phyloP scores from a whole-genome alignment of 2,797 vertebrate species.

The Stomatorhinus walkeri region DNA sequence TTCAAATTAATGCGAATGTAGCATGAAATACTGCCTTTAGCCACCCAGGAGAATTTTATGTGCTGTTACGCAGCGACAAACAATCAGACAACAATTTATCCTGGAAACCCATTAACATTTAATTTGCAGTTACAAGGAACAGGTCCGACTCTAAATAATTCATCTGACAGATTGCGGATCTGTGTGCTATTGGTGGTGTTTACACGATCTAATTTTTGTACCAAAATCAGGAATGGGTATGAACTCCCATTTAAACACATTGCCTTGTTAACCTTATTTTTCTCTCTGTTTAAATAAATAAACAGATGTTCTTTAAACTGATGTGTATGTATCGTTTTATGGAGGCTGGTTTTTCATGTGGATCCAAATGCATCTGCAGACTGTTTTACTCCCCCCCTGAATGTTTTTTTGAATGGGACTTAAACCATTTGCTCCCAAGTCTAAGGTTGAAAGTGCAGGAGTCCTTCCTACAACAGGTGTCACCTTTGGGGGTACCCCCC shows the following conservation, averaged over 20 bases:
- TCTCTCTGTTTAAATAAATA: neutral
- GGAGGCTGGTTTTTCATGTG: neutral
- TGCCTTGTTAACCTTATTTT: neutral
- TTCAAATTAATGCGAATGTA: slow-evolving; percentile 5
- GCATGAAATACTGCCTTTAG: slow-evolving; percentile 3
- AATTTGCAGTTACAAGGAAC: slow-evolving; percentile 31
- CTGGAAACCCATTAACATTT: slow-evolving; percentile 37
- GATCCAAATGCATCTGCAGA: neutral
- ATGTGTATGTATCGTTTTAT: neutral
- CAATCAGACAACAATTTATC: slow-evolving; percentile 18
- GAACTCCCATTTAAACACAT: neutral
- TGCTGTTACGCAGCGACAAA: neutral
- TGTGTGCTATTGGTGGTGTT: slow-evolving; percentile 2
- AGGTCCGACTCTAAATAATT: slow-evolving; percentile 35
- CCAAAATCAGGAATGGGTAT: neutral
- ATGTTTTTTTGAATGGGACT: neutral
- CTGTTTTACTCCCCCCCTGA: neutral
- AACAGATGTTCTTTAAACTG: neutral
- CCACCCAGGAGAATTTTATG: neutral
- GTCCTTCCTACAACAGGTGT: neutral
- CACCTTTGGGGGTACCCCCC: neutral
- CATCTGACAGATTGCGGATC: slow-evolving; percentile 48
- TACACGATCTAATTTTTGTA: neutral
- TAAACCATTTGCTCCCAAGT: neutral
- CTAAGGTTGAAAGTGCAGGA: neutral